Conservation (phyloP, 2,797 vertebrate species). For the Salmo trutta region DNA sequence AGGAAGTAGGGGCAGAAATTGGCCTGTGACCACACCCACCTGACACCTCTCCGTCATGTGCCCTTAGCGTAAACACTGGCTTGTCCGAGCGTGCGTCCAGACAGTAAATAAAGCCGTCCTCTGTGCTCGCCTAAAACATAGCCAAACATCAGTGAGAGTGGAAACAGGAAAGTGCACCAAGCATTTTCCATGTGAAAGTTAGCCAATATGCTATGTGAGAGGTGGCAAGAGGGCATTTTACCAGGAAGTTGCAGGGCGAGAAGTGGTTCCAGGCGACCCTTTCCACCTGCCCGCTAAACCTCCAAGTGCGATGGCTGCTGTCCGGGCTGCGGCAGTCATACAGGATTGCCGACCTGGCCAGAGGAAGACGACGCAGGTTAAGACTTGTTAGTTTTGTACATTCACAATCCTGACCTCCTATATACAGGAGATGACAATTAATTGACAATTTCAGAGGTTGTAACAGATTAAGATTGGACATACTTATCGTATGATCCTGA, state of each 20-base stretch:
- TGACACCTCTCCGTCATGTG: constrained; percentile 92
- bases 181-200: background rate
- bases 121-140: constrained; percentile 88
- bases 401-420: background rate
- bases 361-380: background rate
- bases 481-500: constrained; percentile 97
- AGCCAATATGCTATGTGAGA: background rate
- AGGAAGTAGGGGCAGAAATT: background rate
- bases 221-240: constrained; percentile 54
- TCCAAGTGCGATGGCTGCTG: constrained; percentile 84
- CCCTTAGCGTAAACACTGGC: constrained; percentile 90
- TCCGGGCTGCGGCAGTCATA: constrained; percentile 94
- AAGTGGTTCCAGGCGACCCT: constrained; percentile 94
- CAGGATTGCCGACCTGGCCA: constrained; percentile 83
- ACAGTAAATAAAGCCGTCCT: constrained; percentile 96
- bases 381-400: background rate
- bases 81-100: constrained; percentile 96
- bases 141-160: background rate
- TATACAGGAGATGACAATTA: background rate
- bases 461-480: constrained; percentile 33
- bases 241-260: constrained; percentile 92
- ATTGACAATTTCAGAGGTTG: background rate
- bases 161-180: background rate
- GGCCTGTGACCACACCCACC: constrained; percentile 70
- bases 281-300: constrained; percentile 95